Conservation (phyloP, 2,888 invertebrate genomes). For the Spodoptera exigua region DNA sequence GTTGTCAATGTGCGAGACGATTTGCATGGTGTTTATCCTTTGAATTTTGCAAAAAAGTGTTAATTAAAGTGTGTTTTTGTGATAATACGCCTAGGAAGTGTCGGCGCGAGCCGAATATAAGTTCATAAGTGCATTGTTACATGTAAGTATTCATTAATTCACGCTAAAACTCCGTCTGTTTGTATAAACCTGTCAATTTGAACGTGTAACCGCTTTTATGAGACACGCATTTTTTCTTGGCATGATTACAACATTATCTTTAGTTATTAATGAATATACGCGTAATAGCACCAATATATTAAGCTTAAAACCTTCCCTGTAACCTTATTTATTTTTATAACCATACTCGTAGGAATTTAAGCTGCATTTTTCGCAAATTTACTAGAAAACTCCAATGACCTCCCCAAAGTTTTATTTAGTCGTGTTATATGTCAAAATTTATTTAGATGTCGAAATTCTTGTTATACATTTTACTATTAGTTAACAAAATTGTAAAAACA, state of each 20-base stretch:
- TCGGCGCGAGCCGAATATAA: slow-evolving; percentile 36
- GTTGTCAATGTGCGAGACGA: slow-evolving; percentile 40
- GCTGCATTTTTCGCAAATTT: neutral
- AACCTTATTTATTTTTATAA: slow-evolving; percentile 18
- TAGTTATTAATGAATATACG: neutral
- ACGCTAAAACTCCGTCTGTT: slow-evolving; percentile 23
- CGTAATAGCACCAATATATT: neutral
- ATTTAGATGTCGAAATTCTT: slow-evolving; percentile 23
- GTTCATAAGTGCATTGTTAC: slow-evolving; percentile 15
- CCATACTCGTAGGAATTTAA: neutral
- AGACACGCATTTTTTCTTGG: slow-evolving; percentile 16
- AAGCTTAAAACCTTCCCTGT: neutral
- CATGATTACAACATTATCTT: neutral
- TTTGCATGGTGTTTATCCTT: slow-evolving; percentile 52
- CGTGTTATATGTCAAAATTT: slow-evolving; percentile 41
- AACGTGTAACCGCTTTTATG: slow-evolving; percentile 52
- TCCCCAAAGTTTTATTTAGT: slow-evolving; percentile 31
- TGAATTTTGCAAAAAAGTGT: slow-evolving; percentile 39
- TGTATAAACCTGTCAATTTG: slow-evolving; percentile 44
- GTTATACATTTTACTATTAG: neutral
- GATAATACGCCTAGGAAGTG: slow-evolving; percentile 17
- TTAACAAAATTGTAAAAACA: neutral
- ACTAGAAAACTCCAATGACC: slow-evolving; percentile 7
- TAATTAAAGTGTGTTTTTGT: slow-evolving; percentile 18
- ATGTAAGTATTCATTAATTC: slow-evolving; percentile 45